Conservation (phyloP, 2,113 vertebrate genomes). For the Neomonachus schauinslandi region DNA sequence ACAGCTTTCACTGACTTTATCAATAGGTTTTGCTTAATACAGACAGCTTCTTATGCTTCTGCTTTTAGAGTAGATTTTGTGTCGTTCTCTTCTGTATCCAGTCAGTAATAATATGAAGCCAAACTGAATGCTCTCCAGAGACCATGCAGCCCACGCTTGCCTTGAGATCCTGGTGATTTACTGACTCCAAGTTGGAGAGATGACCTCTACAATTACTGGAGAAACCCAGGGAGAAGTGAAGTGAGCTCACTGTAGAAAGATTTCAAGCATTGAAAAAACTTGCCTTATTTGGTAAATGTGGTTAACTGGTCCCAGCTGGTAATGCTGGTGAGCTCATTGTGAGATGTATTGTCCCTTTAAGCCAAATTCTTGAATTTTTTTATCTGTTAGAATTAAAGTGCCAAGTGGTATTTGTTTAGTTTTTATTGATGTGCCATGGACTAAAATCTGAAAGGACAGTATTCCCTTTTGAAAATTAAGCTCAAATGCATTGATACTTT, state of each 20-base stretch:
- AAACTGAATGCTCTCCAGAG: constrained; percentile 73
- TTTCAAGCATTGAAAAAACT: constrained; percentile 85
- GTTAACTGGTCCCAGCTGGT: constrained; percentile 88
- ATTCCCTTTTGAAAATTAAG: constrained; percentile 70
- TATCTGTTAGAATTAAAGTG: constrained; percentile 71
- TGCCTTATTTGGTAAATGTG: constrained; percentile 93
- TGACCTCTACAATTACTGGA: constrained; percentile 87
- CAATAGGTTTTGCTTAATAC: not conserved
- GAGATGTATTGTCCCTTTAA: constrained; percentile 84
- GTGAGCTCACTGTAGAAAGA: constrained; percentile 90
- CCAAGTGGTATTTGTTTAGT: constrained; percentile 78
- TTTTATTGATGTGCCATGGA: constrained; percentile 73
- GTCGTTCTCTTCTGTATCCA: constrained; percentile 76
- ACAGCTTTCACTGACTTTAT: not conserved
- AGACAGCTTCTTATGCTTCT: not conserved
- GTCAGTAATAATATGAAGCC: constrained; percentile 71
- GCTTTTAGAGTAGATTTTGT: constrained; percentile 70
- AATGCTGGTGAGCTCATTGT: constrained; percentile 88
- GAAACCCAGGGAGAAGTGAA: constrained; percentile 85
- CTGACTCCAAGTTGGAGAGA: constrained; percentile 82
- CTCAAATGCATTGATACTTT: not conserved
- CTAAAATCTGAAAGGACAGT: constrained; percentile 78
- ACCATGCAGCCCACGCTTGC: constrained; percentile 65
- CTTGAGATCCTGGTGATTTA: constrained; percentile 84
- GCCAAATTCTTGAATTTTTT: constrained; percentile 82